phyloP scores from a whole-genome alignment of 2,797 vertebrate species.

The Myotis pilosus region DNA sequence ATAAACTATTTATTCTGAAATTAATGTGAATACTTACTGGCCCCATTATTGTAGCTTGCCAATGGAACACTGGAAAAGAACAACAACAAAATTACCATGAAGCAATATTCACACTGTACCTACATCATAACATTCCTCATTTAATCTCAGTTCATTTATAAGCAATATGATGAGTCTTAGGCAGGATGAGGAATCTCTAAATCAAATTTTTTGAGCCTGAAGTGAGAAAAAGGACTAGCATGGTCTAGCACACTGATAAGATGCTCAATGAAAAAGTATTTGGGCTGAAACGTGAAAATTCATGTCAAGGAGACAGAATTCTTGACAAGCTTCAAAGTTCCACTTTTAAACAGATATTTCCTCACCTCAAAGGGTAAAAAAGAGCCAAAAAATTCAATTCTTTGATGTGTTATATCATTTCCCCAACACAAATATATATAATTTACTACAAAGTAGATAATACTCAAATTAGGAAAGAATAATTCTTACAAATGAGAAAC shows the following conservation, averaged over 20 bases:
- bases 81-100: constrained; percentile 72
- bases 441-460: neutral
- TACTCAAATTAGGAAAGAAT: constrained; percentile 25
- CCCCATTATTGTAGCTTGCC: constrained; percentile 99
- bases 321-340: neutral
- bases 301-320: constrained; percentile 19
- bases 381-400: neutral
- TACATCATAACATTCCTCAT: constrained; percentile 37
- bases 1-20: constrained; percentile 54
- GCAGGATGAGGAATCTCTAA: constrained; percentile 47
- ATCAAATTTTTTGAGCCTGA: neutral
- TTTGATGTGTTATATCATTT: neutral
- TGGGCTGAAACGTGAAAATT: constrained; percentile 32
- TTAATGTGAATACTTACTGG: constrained; percentile 89
- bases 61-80: constrained; percentile 91
- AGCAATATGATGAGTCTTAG: neutral
- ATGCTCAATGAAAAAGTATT: neutral
- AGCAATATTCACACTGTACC: constrained; percentile 32
- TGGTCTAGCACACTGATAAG: neutral
- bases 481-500: constrained; percentile 9
- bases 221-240: neutral
- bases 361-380: constrained; percentile 20
- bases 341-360: neutral
- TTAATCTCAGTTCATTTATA: constrained; percentile 24
- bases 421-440: neutral